A percentile compares a stretch with the other conserved stretches of the same genome.
Evolutionary conservation across 2,113 vertebrate species (phyloP).

Genomic region (Spea multiplicata): DNA sequence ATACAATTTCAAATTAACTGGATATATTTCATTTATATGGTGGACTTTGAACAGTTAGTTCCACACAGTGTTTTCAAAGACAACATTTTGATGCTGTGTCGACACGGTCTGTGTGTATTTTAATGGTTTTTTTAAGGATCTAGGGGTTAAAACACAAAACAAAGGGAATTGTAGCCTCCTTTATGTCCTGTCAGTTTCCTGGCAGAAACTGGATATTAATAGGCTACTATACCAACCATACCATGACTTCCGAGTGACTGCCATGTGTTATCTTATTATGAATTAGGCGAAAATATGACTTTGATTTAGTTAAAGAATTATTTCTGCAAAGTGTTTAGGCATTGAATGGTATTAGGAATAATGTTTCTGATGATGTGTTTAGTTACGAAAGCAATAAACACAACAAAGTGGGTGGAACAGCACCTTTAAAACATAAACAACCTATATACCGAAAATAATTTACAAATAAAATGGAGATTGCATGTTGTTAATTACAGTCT

Average conservation of each 20-base stretch:
- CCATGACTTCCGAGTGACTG: background rate
- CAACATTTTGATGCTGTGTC: background rate
- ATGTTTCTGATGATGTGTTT: too few species aligned
- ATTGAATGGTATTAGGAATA: too few species aligned
- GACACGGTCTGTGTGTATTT: background rate
- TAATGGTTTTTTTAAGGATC: background rate
- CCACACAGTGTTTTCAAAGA: background rate
- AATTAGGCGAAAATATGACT: too few species aligned
- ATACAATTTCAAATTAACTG: slow-evolving; percentile 3
- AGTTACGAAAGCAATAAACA: too few species aligned
- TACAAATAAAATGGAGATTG: background rate
- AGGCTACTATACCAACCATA: background rate
- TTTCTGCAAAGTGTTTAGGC: too few species aligned
- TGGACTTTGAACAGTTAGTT: background rate
- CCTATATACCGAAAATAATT: background rate
- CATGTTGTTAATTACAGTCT: background rate
- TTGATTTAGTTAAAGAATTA: too few species aligned
- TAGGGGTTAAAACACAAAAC: background rate
- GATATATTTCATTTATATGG: background rate
- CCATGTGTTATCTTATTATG: background rate
- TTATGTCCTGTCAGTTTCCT: background rate
- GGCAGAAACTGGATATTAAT: background rate
- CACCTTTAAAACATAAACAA: too few species aligned
- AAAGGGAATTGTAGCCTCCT: background rate
- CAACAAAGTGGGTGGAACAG: too few species aligned